phyloP scores from a whole-genome alignment of 2,888 invertebrate genomes.

The Caradrina clavipalpis region DNA sequence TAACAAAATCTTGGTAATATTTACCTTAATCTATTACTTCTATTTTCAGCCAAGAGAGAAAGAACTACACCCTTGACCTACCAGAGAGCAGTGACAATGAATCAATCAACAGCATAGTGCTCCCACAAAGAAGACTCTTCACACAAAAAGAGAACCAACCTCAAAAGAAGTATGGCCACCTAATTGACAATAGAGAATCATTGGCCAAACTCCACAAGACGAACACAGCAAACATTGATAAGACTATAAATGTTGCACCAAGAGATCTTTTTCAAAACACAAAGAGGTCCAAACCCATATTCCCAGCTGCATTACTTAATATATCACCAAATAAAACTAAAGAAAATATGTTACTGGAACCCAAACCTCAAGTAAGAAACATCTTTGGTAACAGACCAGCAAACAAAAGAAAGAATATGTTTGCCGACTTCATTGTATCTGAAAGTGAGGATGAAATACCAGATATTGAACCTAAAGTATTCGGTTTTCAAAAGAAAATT shows the following conservation, averaged over 20 bases:
- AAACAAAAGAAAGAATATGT: slow-evolving; percentile 82
- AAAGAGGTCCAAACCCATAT: slow-evolving; percentile 73
- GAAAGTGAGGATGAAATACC: slow-evolving; percentile 85
- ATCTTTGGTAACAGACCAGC: slow-evolving; percentile 77
- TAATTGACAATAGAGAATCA: slow-evolving; percentile 75
- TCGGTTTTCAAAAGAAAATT: slow-evolving; percentile 74
- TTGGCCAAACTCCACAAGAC: slow-evolving; percentile 72
- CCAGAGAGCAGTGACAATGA: slow-evolving; percentile 86
- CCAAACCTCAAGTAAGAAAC: slow-evolving; percentile 72
- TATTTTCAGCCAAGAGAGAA: slow-evolving; percentile 80
- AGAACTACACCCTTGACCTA: slow-evolving; percentile 75
- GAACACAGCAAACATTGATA: slow-evolving; percentile 68
- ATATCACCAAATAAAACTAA: slow-evolving; percentile 79
- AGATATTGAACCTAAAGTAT: slow-evolving; percentile 79
- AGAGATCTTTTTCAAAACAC: slow-evolving; percentile 77
- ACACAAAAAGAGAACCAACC: slow-evolving; percentile 76
- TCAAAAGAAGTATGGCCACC: slow-evolving; percentile 72
- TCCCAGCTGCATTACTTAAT: slow-evolving; percentile 78
- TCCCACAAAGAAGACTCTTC: slow-evolving; percentile 82
- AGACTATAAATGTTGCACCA: slow-evolving; percentile 71
- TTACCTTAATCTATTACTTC: neutral
- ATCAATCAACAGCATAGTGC: slow-evolving; percentile 83
- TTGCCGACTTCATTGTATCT: slow-evolving; percentile 80
- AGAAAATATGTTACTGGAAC: slow-evolving; percentile 66
- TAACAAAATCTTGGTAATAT: neutral